These are phyloP conservation scores for Pteropus rufus DNA, from an alignment of 2,797 vertebrate genomes.

Conservation along the genomic window DNA sequence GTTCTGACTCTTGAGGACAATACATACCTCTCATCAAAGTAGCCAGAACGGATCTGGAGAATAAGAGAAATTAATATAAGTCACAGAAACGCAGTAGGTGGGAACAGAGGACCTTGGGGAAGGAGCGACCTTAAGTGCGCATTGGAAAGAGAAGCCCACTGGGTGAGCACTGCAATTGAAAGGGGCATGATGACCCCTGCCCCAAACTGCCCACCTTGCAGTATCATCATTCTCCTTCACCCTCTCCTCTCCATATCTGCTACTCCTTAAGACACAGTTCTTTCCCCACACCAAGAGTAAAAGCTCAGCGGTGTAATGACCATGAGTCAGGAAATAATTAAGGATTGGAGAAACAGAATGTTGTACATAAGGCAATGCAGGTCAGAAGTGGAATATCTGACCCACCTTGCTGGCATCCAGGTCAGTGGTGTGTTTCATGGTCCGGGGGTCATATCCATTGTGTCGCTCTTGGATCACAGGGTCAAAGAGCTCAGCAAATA, in stretches of 20 bases:
- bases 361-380: neutral
- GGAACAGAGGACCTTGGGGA: neutral
- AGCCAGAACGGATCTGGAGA: constrained; percentile 89
- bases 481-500: constrained; percentile 93
- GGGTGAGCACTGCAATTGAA: neutral
- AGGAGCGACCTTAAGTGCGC: neutral
- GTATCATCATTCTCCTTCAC: neutral
- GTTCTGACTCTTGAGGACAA: constrained; percentile 95
- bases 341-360: neutral
- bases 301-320: constrained; percentile 33
- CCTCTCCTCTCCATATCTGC: neutral
- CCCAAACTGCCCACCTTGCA: neutral
- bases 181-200: neutral
- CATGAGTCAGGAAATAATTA: constrained; percentile 36
- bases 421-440: constrained; percentile 96
- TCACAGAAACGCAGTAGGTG: neutral
- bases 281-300: neutral
- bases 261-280: constrained; percentile 32
- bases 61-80: neutral
- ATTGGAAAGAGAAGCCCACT: neutral
- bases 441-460: constrained; percentile 93
- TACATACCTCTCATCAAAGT: constrained; percentile 95
- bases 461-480: constrained; percentile 95
- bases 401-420: constrained; percentile 93
- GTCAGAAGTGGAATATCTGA: neutral